phyloP scores from a whole-genome alignment of 2,113 vertebrate genomes.

The Chloebia gouldiae region DNA sequence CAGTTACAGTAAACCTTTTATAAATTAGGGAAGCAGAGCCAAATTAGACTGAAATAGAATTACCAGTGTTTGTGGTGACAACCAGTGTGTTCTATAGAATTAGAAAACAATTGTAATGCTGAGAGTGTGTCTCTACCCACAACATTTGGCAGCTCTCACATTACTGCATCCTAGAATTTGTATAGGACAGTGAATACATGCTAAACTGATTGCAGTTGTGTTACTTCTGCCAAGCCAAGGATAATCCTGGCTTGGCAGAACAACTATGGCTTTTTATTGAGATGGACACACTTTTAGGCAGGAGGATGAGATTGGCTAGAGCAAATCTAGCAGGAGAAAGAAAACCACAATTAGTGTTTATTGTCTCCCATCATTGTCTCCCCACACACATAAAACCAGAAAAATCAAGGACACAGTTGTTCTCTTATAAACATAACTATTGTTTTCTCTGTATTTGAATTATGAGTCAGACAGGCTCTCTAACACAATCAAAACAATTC shows the following conservation, averaged over 20 bases:
- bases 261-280: neutral
- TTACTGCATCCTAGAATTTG: neutral
- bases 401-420: neutral
- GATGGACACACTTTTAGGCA: neutral
- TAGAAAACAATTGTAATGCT: neutral
- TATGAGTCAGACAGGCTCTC: neutral
- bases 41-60: slow-evolving; percentile 2
- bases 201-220: neutral
- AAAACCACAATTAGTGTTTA: neutral
- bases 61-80: neutral
- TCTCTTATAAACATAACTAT: neutral
- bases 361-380: neutral
- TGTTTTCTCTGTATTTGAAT: neutral
- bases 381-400: neutral
- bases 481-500: neutral
- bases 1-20: neutral
- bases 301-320: neutral
- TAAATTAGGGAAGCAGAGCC: neutral
- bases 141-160: neutral
- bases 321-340: neutral
- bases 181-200: neutral
- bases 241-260: neutral
- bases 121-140: neutral
- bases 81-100: neutral
- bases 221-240: neutral